Evolutionary conservation across 2,888 invertebrate genomes (phyloP), one percentile per base, ranked within the genome.

Genomic region (Cynaeus angustus): DNA sequence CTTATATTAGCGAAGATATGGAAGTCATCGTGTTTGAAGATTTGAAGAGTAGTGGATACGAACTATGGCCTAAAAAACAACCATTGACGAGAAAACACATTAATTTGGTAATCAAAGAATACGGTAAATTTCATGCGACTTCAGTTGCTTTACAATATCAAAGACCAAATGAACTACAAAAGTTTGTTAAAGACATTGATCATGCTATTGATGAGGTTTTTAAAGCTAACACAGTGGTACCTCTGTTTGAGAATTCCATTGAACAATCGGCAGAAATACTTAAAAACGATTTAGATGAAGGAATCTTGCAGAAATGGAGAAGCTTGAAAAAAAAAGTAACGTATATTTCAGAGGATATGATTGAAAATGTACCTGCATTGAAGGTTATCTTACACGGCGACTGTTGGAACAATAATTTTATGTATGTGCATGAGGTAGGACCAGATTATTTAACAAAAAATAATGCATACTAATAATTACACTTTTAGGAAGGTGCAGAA

Each of bases 1-100:
- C 72, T 3, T 66, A 66, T 10, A 1, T 55, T 12, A 12, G 8
- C 0, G 61, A 70, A 9, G 13, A 50, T n/a, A 61, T 26, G 9
- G 70, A 71, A 55, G 30, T 71, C 2, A 66, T 81, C 1, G 70
- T 79, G 13, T 68, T 81, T 67, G 78, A 78, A 66, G 77, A 81
- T 61, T 58, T 79, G 37, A 80, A 74, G 38, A 13, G 41, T 8
- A 13, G 58, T 4, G 78, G 78, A 1, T 81, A 73, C 59, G 50
- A 64, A 7, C n/a, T 79, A 46, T 72, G 71, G 50, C 66, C 77
- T 70, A 66, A 73, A 4, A 76, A 74, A 28, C 55, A 55, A 21
- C 72, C 75, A 10, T 73, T 81, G 72, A 74, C 79, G 66, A 72
- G 75, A 5, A 65, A 76, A 10, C 81, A 81, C 59, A 67, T 80